Conservation (phyloP, 2,888 invertebrate genomes). For the Amphipoea lucens region DNA sequence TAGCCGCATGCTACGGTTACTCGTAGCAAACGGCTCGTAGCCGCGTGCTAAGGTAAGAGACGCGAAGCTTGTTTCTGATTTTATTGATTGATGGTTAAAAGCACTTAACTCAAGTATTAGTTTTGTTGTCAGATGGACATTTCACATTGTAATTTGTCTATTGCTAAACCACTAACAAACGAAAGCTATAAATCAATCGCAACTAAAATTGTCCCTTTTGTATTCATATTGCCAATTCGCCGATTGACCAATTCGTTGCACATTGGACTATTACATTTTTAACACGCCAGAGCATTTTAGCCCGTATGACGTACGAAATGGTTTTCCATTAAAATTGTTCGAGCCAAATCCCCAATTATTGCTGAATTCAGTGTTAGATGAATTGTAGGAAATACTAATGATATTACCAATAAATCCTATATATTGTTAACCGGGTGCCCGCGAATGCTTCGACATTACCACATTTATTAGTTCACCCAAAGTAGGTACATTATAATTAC, state of each 20-base stretch:
- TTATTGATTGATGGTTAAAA: neutral
- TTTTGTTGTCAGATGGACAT: neutral
- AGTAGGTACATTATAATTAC: neutral
- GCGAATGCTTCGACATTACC: neutral
- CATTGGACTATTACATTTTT: slow-evolving; percentile 55
- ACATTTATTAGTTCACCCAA: slow-evolving; percentile 4
- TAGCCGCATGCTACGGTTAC: neutral
- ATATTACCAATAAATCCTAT: neutral
- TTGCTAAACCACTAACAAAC: slow-evolving; percentile 21
- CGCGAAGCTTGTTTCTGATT: neutral
- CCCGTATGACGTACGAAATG: slow-evolving; percentile 22
- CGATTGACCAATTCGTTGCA: slow-evolving; percentile 45
- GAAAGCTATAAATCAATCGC: slow-evolving; percentile 33
- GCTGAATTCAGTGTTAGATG: slow-evolving; percentile 33
- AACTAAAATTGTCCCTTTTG: slow-evolving; percentile 34
- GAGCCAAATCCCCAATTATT: slow-evolving; percentile 31
- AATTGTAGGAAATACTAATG: slow-evolving; percentile 12
- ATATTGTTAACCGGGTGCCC: neutral
- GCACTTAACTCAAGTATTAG: neutral
- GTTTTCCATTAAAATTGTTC: slow-evolving; percentile 47
- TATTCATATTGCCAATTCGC: slow-evolving; percentile 38
- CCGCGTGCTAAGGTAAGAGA: neutral
- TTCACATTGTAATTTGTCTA: slow-evolving; percentile 12
- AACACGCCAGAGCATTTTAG: slow-evolving; percentile 37
- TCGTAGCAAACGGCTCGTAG: neutral